Percentiles rank a stretch among this genome's conserved stretches.
Evolutionary conservation across 37 sponge, comb jelly and placozoan genomes (phyloP).

Genomic region (Dysidea cf. avara): DNA sequence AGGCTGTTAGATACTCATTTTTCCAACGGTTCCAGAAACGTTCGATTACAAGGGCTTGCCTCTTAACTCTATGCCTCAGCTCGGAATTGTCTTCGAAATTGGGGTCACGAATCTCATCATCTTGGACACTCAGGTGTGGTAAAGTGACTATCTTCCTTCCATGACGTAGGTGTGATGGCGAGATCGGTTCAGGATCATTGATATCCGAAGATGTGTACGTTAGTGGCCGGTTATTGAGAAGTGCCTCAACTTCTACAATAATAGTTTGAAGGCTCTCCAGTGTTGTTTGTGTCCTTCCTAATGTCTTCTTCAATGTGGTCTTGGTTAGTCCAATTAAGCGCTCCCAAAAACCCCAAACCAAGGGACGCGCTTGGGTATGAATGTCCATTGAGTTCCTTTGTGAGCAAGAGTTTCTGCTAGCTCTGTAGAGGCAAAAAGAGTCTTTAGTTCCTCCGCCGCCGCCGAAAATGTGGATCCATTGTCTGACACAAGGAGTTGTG

Average conservation of each 20-base stretch:
- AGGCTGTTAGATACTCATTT: background rate
- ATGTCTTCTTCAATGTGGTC: no score
- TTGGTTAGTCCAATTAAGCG: no score
- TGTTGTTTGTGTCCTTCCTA: no score
- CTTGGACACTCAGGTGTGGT: background rate
- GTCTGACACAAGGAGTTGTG: conserved; percentile 3
- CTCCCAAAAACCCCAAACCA: no score
- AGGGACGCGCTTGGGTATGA: no score
- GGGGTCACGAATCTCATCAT: background rate
- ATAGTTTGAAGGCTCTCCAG: background rate
- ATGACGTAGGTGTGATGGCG: background rate
- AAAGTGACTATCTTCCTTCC: background rate
- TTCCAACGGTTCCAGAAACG: background rate
- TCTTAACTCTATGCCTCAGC: background rate
- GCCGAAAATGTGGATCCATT: conserved; percentile 32
- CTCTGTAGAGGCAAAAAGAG: no score
- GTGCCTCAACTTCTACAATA: no score
- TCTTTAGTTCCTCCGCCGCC: no score
- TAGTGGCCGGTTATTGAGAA: background rate
- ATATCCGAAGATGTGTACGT: background rate
- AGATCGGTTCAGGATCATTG: background rate
- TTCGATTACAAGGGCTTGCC: no score
- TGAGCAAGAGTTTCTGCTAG: conserved; percentile 1
- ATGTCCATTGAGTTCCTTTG: conserved; percentile 9
- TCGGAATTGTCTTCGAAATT: background rate